Evolutionary conservation across 1,140 invertebrate genomes (phyloP), one percentile per base, ranked within the genome.

Genomic region (Formica exsecta): DNA sequence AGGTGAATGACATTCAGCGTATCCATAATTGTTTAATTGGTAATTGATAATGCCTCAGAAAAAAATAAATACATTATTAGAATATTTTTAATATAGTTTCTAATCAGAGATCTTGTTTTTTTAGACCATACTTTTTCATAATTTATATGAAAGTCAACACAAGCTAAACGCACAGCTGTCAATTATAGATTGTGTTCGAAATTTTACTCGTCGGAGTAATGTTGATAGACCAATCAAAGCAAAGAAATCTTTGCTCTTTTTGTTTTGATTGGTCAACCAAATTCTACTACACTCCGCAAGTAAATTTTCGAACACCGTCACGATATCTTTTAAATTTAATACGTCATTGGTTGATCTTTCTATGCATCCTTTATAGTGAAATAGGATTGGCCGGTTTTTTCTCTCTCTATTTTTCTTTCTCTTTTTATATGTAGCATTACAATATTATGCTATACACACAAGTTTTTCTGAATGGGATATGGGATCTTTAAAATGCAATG

Each of bases 1-100:
- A 94, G 83, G 64, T 93, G 83, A 57, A 94, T 91, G 62, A 89
- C 79, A 74, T 87, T 22, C 22, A 51, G 16, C 25, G 57, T 25
- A 57, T 11, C 59, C 38, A 64, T 61, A 19, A 76, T 9, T 54
- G 19, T 57, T 5, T 2, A 48, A 8, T 51, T 41, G 38, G 1
- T 32, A 73, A 61, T 83, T 59, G 8, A n/a, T 13, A 74, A 38
- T 44, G 9, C 3, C 7, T 41, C 11, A n/a, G 5, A 64, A 29
- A 44, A 9, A 44, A 41, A 32, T 64, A 29, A 29, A 62, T 62
- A 2, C 38, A 8, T 13, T 38, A 25, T 61, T 29, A 41, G 1
- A 59, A 25, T 59, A 57, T 51, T 48, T 51, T 3, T 4, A 9
- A 57, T 36, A 36, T 9, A n/a, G 5, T 16, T 0, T 11, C 36